Evolutionary conservation across 2,888 invertebrate species (phyloP), one percentile per base, ranked within the genome.

Genomic region (Melitaea athalia): DNA sequence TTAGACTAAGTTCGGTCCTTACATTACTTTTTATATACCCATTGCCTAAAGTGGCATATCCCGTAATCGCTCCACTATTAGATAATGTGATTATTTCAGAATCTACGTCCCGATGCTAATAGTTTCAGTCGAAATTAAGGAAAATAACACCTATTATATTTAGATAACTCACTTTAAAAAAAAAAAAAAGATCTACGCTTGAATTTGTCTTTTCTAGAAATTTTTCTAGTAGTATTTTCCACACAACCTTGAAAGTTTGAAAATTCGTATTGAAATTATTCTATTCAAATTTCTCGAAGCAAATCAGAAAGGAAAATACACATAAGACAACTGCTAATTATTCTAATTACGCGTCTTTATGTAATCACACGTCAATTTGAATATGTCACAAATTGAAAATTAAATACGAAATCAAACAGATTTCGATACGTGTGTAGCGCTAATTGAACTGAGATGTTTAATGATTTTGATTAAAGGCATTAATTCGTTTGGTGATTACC

Each of bases 11-110:
- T 64, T 64, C 68, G 64, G 64, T 68, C 55, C 64, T 60, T 43
- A 68, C 64, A 68, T 68, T 64, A 68, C 68, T 68, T 68, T 68
- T 68, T 68, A 68, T 68, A 64, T 60, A 38, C 60, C 59, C 64
- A 53, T 64, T 68, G 14, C 45, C n/a, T 47, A 64, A 50, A 64
- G 64, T 68, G 68, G 68, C 60, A 47, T 52, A 52, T 52, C 24
- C 24, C 52, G 10, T 52, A 52, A 52, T 52, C 52, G 52, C 52
- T 52, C 11, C 17, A 31, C 52, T 52, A 52, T 24, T 52, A 52
- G 52, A 52, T 52, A 52, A 24, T 45, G 45, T 12, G 11, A 52
- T 52, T 52, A 8, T 24, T 52, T 11, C 12, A 5, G 11, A 24
- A 52, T 31, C 24, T 24, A 52, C 17, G 24, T 52, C 11, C 12